These are phyloP conservation scores for Adelosebastes latens DNA, from an alignment of 2,797 vertebrate genomes.

Conservation along the genomic window DNA sequence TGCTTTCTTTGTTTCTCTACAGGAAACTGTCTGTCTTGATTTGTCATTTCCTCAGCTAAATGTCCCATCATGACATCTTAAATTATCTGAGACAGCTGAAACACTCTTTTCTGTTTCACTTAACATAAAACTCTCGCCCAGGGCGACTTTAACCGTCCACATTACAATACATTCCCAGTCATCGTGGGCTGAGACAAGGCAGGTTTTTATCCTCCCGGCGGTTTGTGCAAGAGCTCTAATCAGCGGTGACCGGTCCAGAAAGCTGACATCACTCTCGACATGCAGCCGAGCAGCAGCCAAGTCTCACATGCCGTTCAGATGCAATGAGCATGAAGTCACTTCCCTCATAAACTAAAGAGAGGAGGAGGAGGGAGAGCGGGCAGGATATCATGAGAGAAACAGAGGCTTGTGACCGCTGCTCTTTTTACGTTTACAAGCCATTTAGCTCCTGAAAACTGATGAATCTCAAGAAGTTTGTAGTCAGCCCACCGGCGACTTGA, in stretches of 20 bases:
- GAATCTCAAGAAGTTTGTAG: slow-evolving; percentile 23
- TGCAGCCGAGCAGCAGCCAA: slow-evolving; percentile 53
- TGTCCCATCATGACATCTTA: neutral
- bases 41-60: neutral
- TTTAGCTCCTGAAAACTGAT: slow-evolving; percentile 31
- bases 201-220: slow-evolving; percentile 29
- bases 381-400: slow-evolving; percentile 5
- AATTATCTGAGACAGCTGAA: neutral
- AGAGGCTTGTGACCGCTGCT: slow-evolving; percentile 12
- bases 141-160: neutral
- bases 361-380: neutral
- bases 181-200: slow-evolving; percentile 31
- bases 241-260: slow-evolving; percentile 53
- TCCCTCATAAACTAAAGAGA: slow-evolving; percentile 68
- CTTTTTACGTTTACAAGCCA: slow-evolving; percentile 36
- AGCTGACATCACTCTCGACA: slow-evolving; percentile 75
- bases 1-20: neutral
- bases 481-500: slow-evolving; percentile 12
- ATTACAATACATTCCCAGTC: neutral
- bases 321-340: slow-evolving; percentile 78
- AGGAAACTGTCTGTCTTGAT: neutral
- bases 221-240: slow-evolving; percentile 53
- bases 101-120: neutral
- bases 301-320: slow-evolving; percentile 72
- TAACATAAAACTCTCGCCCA: neutral